phyloP scores from a whole-genome alignment of 1,140 invertebrate genomes.

The Dysdera silvatica region DNA sequence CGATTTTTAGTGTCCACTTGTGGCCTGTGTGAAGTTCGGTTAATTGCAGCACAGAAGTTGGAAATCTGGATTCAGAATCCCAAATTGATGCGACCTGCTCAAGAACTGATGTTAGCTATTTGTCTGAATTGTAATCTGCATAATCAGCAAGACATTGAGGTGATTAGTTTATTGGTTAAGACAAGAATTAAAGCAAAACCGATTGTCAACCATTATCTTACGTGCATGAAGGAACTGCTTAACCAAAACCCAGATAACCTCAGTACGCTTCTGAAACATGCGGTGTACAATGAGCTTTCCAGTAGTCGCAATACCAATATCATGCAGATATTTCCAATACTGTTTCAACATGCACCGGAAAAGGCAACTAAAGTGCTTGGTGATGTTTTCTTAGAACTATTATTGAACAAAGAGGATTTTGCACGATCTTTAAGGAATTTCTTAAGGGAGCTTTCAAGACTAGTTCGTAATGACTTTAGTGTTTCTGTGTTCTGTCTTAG shows the following conservation, averaged over 20 bases:
- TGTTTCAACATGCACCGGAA: constrained; percentile 62
- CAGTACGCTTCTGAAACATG: constrained; percentile 76
- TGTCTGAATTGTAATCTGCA: constrained; percentile 78
- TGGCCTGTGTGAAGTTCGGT: constrained; percentile 75
- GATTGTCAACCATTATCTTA: constrained; percentile 77
- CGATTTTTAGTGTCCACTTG: constrained; percentile 72
- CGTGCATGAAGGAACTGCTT: constrained; percentile 72
- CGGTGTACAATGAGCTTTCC: constrained; percentile 90
- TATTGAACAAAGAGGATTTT: constrained; percentile 84
- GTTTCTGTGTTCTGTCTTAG: constrained; percentile 60
- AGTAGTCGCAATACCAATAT: constrained; percentile 84
- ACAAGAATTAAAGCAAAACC: constrained; percentile 89
- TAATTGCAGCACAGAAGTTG: constrained; percentile 68
- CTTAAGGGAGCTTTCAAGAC: constrained; percentile 77
- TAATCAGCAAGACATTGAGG: constrained; percentile 74
- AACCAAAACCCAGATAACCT: constrained; percentile 70
- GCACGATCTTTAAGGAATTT: constrained; percentile 71
- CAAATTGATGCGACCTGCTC: constrained; percentile 75
- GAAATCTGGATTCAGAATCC: constrained; percentile 95
- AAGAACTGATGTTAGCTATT: constrained; percentile 85
- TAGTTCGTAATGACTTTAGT: constrained; percentile 67
- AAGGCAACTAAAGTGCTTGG: constrained; percentile 45
- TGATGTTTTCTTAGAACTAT: constrained; percentile 63
- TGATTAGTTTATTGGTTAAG: constrained; percentile 79
- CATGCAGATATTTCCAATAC: constrained; percentile 73